Base-by-base conservation (phyloP, 2,113 vertebrate species). In the Oreotragus oreotragus region DNA sequence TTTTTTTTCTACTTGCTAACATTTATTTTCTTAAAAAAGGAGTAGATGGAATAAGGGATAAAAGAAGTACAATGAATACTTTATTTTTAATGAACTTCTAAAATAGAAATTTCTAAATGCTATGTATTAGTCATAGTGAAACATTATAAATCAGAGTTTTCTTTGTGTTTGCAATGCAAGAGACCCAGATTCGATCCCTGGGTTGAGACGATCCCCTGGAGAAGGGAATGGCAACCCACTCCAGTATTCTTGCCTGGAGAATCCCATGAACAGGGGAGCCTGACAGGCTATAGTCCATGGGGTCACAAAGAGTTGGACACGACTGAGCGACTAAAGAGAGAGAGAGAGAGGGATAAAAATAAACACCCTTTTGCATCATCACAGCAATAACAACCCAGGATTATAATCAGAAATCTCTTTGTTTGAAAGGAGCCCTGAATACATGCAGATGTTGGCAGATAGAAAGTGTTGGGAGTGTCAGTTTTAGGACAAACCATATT, bases 351-450 rank as follows among this genome's bases (percentile, higher is more conserved):
- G 36, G 66, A 73, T 90, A 43, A 97, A 97, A 94, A 84, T 43
- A 90, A 93, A 90, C 23, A 95, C 16, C 4, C 15, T 60, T 90
- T 96, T 88, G 55, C 16, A 28, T 96, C 47, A 70, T 80, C 30
- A 86, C 95, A 66, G 39, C 77, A 88, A 85, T 64, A 83, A 57
- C 30, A 95, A 80, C 13, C 6, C 14, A 93, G 73, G 62, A 92
- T 90, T 95, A 66, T 55, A 97, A 80, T 96, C 86, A 96, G 88
- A 84, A 88, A 77, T 90, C 55, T 96, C 51, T 92, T 94, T 58
- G 53, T 91, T 94, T 98, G 97, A 96, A 97, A 95, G 47, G 62
- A 95, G 64, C 10, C 45, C 19, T 84, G 79, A 97, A 86, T 60
- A 80, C n/a, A 88, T 57, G 96, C 80, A 89, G 73, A 91, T 90